These are phyloP conservation scores for Coecobrya sp. DNA, from an alignment of 2,888 invertebrate genomes.

Conservation along the genomic window DNA sequence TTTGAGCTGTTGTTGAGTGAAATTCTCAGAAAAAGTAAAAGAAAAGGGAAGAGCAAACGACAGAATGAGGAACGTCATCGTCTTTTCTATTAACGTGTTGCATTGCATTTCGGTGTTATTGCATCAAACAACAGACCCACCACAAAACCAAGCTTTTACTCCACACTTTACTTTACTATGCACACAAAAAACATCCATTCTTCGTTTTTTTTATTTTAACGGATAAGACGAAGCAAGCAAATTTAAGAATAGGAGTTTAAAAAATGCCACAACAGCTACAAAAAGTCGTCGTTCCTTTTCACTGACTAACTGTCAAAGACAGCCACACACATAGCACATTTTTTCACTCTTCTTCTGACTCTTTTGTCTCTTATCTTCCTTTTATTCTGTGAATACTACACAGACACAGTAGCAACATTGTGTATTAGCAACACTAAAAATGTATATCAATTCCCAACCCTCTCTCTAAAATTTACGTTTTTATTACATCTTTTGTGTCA, in stretches of 20 bases:
- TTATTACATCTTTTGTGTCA: no score
- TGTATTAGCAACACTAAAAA: neutral
- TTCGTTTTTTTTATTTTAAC: neutral
- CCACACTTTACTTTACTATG: neutral
- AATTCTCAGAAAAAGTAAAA: constrained; percentile 17
- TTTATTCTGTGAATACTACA: neutral
- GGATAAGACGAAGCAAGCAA: neutral
- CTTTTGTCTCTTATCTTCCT: constrained; percentile 20
- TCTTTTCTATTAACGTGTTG: neutral
- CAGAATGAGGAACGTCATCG: constrained; percentile 12
- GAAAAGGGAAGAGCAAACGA: neutral
- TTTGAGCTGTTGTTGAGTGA: constrained; percentile 37
- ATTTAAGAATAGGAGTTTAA: neutral
- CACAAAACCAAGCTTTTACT: constrained; percentile 20
- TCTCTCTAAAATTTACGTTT: no score
- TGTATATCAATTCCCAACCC: neutral
- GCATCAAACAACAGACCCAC: neutral
- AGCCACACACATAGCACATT: constrained; percentile 71
- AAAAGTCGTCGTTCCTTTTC: constrained; percentile 49
- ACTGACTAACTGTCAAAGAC: constrained; percentile 73
- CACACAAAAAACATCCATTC: constrained; percentile 25
- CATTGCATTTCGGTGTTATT: constrained; percentile 16
- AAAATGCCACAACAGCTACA: constrained; percentile 68
- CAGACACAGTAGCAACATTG: constrained; percentile 32
- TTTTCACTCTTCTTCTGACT: neutral